Base-by-base conservation (phyloP, 2,888 invertebrate genomes). In the Cecidostiba fungosa region DNA sequence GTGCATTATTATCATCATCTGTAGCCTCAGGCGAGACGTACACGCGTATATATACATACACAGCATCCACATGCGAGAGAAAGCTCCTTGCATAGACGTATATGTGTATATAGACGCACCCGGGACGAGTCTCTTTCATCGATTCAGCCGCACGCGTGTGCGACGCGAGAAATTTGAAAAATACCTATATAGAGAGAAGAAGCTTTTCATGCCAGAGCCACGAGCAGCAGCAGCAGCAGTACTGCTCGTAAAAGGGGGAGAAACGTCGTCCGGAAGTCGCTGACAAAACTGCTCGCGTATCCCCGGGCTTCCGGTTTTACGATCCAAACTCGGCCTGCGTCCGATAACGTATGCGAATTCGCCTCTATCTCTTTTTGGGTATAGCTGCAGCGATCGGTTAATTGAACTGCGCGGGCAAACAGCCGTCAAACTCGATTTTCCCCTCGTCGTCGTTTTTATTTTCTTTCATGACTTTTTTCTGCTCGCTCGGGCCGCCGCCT, bases 251-350 rank as follows among this genome's bases (percentile, higher is more conserved):
- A 59, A 50, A 59, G 54, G 23, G 23, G 43, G 54, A n/a, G 43
- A 23, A 39, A 76, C 70, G 47, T 76, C 82, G 43, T 14, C 19
- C 39, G 23, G 70, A 84, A 78, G 72, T 84, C 59, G 72, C 84
- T 83, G 83, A 73, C 69, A 69, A n/a, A 80, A 80, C 70, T 76
- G 70, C 80, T 80, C 84, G n/a, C 80, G 80, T 85, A 85, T 85
- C 80, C 84, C 78, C 32, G 50, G 47, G 36, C 66, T 47, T 39
- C 70, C 23, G 77, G 29, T 85, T 85, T 80, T 77, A 85, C 77
- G 79, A 84, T 62, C 70, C 29, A 16, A 32, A 54, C 12, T 26
- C 59, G 59, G 19, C 62, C 62, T 39, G n/a, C 8, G 26, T 62
- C 29, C 54, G 73, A 47, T 73, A 72, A 36, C 62, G n/a, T 29